Percentiles rank a stretch among this genome's conserved stretches.
Conservation (phyloP, 2,888 invertebrate genomes). For the Netelia virgata region DNA sequence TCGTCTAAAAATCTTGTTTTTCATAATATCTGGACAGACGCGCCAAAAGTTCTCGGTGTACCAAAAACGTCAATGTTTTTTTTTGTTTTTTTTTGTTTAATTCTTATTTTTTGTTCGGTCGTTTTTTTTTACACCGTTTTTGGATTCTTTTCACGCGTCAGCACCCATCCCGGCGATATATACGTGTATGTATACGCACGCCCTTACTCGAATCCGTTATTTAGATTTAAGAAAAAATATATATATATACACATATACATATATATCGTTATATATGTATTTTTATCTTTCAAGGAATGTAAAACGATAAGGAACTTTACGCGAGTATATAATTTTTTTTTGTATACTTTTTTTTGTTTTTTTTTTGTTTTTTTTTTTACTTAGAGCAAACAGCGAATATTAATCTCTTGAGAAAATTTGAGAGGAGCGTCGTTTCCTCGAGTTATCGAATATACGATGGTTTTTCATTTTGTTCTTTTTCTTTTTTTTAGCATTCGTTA, state of each 20-base stretch:
- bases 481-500: conserved; percentile 7
- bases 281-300: conserved; percentile 49
- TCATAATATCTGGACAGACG: conserved; percentile 19
- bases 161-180: conserved; percentile 14
- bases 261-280: conserved; percentile 36
- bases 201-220: conserved; percentile 32
- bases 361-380: not conserved
- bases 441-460: not conserved
- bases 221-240: conserved; percentile 61
- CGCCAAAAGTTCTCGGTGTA: conserved; percentile 19
- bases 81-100: not conserved
- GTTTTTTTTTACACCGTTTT: conserved; percentile 23
- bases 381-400: conserved; percentile 22
- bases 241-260: conserved; percentile 37
- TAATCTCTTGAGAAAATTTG: not conserved
- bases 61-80: conserved; percentile 23
- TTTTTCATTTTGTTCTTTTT: not conserved
- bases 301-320: conserved; percentile 64
- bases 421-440: conserved; percentile 13
- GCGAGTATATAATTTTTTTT: conserved; percentile 43
- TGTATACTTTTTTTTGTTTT: no score
- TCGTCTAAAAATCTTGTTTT: conserved; percentile 35
- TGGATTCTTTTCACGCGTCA: not conserved
- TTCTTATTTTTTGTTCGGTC: not conserved
- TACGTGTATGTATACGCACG: not conserved